Evolutionary conservation across 2,797 vertebrate species (phyloP).

Genomic region (Anguilla obscura): DNA sequence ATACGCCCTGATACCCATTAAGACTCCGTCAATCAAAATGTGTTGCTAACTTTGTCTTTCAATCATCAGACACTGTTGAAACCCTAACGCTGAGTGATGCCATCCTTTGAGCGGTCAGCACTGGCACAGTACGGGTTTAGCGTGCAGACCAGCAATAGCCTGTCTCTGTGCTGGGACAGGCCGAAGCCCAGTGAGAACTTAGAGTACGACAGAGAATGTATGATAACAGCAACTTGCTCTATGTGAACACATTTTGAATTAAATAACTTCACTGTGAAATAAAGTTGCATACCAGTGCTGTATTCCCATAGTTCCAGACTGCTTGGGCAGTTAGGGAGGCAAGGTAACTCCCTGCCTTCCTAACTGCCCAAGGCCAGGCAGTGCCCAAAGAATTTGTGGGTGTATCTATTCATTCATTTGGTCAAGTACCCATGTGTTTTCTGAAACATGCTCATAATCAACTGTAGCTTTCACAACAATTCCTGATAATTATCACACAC

Average conservation of each 20-base stretch:
- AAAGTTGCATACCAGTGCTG: background rate
- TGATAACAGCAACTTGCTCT: background rate
- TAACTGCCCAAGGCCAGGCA: background rate
- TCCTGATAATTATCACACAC: background rate
- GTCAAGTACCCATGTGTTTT: background rate
- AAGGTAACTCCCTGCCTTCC: background rate
- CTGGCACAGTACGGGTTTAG: background rate
- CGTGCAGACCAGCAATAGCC: background rate
- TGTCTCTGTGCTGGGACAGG: background rate
- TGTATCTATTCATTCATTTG: background rate
- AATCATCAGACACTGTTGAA: background rate
- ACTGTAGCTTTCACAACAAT: background rate
- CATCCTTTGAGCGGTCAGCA: background rate
- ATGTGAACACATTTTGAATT: background rate
- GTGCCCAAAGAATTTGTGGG: background rate
- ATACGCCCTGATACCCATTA: background rate
- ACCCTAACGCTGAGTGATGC: background rate
- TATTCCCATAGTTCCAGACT: background rate
- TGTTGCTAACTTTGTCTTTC: background rate
- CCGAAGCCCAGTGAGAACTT: background rate
- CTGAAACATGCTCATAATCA: background rate
- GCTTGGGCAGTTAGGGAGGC: background rate
- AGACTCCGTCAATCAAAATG: background rate
- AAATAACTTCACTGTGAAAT: background rate
- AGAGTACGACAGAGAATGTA: background rate